A percentile compares a stretch with the other conserved stretches of the same genome.
These are phyloP conservation scores for Lycia hirtaria DNA, from an alignment of 2,888 invertebrate species.

Conservation along the genomic window DNA sequence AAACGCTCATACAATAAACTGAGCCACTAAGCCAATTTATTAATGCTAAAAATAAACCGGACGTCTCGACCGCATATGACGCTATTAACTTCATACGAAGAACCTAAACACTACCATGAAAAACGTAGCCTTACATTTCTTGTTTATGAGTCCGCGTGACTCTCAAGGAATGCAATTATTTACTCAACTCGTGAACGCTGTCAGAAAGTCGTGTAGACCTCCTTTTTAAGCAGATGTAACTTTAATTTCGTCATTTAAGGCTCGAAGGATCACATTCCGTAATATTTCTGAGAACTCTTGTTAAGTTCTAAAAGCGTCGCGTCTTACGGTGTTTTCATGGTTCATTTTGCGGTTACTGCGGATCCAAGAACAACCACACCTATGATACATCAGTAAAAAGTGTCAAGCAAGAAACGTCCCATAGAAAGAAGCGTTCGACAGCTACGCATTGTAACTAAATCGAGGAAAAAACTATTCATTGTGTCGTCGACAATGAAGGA, in stretches of 20 bases:
- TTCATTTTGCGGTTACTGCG: constrained; percentile 72
- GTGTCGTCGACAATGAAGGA: constrained; percentile 69
- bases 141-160: constrained; percentile 45
- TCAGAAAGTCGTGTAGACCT: constrained; percentile 39
- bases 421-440: constrained; percentile 61
- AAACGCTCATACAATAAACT: constrained; percentile 79
- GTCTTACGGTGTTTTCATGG: constrained; percentile 63
- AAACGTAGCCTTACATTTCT: constrained; percentile 52
- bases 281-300: constrained; percentile 10
- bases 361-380: constrained; percentile 56
- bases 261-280: constrained; percentile 1
- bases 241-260: constrained; percentile 39
- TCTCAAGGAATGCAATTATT: constrained; percentile 61
- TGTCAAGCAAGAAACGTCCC: constrained; percentile 56
- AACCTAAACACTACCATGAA: constrained; percentile 63
- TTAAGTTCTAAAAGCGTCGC: constrained; percentile 44
- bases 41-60: constrained; percentile 82
- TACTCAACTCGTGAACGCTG: constrained; percentile 57
- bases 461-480: constrained; percentile 73
- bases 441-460: constrained; percentile 67
- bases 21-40: constrained; percentile 84
- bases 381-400: constrained; percentile 52
- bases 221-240: constrained; percentile 52
- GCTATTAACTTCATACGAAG: constrained; percentile 79
- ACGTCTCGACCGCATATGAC: constrained; percentile 76